Base-by-base conservation (phyloP, 2,113 vertebrate genomes). In the Myotis yumanensis region DNA sequence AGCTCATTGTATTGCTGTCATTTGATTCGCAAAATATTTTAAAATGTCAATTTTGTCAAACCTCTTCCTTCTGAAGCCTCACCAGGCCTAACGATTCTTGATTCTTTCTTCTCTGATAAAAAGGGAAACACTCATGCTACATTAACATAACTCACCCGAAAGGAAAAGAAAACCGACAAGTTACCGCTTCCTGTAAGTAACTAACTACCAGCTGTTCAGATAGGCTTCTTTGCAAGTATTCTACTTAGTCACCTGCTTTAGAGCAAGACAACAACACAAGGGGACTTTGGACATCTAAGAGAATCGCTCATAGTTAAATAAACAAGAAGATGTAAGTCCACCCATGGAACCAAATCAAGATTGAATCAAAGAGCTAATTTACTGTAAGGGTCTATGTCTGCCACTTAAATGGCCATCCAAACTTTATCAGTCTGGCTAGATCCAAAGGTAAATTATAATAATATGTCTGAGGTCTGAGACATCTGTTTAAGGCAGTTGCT, bases 1-100 rank as follows among this genome's bases (percentile, higher is more conserved):
- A 99, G 97, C 99, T 99, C 99, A 99, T 99, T 80, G 95, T 97
- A 90, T 30, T 93, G 86, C 54, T 32, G 95, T 81, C 69, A 96
- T 37, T 92, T 71, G 62, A 96, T 86, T 95, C 91, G 80, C 79
- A 94, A 97, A 95, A 64, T 84, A 68, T 81, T 96, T 93, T 25
- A 96, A 95, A 97, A 97, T 76, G 37, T 11, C 6, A 62, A n/a
- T 72, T 95, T 86, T 75, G 77, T 93, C 72, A 97, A 90, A 84
- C 68, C 48, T 81, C 84, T 95, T 92, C 84, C 86, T 96, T 91
- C 95, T 91, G 93, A 93, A 96, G 97, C 91, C 95, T 97, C 96
- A 95, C 90, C 16, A n/a, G n/a, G 95, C 90, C 7, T 87, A 98
- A 94, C 62, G 96, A 94, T 96, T 97, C 81, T 97, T 90, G 96